These are phyloP conservation scores for Corapipo altera DNA, from an alignment of 2,113 vertebrate species.

Conservation along the genomic window DNA sequence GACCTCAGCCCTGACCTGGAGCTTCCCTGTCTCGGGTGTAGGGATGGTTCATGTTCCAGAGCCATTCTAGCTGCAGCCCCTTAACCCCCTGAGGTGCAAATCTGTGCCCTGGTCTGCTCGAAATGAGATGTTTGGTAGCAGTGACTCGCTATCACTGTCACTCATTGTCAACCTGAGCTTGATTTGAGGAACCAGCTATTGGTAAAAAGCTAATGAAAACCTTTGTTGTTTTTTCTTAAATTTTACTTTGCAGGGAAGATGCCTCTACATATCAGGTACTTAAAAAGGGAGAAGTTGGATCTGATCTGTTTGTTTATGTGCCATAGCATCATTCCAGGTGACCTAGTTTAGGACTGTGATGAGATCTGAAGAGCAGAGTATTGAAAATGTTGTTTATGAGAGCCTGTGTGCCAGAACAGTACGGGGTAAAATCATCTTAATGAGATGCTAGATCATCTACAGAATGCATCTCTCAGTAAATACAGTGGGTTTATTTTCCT, in stretches of 20 bases:
- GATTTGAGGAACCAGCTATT: background rate
- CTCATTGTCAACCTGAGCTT: background rate
- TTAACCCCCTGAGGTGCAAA: background rate
- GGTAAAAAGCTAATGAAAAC: background rate
- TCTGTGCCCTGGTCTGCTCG: background rate
- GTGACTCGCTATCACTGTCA: background rate
- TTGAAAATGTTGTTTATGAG: constrained; percentile 34
- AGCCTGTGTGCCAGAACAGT: background rate
- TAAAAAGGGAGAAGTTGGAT: background rate
- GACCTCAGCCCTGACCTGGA: background rate
- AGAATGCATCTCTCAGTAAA: background rate
- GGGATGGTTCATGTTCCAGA: background rate
- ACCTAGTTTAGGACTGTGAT: constrained; percentile 37
- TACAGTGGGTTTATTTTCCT: background rate
- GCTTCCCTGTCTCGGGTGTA: background rate
- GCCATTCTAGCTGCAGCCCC: background rate
- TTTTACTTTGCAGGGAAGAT: background rate
- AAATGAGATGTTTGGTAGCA: background rate
- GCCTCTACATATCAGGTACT: background rate
- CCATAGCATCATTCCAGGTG: background rate
- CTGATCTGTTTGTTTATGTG: background rate
- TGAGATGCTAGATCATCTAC: background rate
- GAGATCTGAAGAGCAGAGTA: constrained; percentile 45
- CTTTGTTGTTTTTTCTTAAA: background rate
- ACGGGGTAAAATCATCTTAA: constrained; percentile 35